A percentile compares a stretch with the other conserved stretches of the same genome.
Evolutionary conservation across 2,888 invertebrate genomes (phyloP).

Genomic region (Dioctria linearis): DNA sequence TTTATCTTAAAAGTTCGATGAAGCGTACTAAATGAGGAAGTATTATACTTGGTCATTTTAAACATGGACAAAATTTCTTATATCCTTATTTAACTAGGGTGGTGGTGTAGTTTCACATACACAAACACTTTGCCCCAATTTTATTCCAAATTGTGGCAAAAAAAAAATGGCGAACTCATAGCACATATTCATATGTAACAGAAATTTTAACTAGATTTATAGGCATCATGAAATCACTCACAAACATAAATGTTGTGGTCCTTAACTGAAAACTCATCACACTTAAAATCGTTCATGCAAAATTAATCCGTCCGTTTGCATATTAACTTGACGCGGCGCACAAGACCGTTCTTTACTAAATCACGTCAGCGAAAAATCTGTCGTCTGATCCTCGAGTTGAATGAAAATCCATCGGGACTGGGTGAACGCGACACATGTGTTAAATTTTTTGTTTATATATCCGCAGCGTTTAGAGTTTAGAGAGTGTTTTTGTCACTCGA

Average conservation of each 20-base stretch:
- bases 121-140: too few relatives aligned
- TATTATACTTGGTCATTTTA: conserved; percentile 55
- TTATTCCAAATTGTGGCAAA: not conserved
- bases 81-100: conserved; percentile 1
- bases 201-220: not conserved
- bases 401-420: conserved; percentile 20
- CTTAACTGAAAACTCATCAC: not conserved
- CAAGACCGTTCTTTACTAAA: conserved; percentile 36
- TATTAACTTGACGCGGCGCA: not conserved
- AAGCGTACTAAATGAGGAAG: conserved; percentile 8
- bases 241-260: not conserved
- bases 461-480: not conserved
- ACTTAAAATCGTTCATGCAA: not conserved
- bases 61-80: conserved; percentile 9
- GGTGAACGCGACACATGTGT: conserved; percentile 36
- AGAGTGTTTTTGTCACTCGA: conserved; percentile 12
- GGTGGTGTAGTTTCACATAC: too few relatives aligned
- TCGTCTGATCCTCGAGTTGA: conserved; percentile 6
- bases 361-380: conserved; percentile 38
- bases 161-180: not conserved
- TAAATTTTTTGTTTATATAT: conserved; percentile 36
- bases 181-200: not conserved
- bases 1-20: conserved; percentile 49
- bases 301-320: not conserved
- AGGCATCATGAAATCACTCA: not conserved